Percentiles rank a stretch among this genome's conserved stretches.
phyloP scores from a whole-genome alignment of 2,797 vertebrate genomes.

The Muscicapa striata region DNA sequence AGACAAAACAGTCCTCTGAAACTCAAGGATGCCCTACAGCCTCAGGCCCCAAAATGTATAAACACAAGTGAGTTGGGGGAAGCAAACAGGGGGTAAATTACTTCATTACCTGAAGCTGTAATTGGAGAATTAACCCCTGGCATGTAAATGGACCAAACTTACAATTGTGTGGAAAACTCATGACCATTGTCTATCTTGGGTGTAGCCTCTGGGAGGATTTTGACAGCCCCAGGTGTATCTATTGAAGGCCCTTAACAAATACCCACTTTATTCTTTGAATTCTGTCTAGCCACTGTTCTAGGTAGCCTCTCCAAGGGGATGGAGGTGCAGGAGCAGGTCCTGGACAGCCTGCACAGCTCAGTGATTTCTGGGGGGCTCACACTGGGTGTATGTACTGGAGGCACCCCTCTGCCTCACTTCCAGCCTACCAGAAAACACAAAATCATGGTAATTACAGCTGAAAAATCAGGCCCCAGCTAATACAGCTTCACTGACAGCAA shows the following conservation, averaged over 20 bases:
- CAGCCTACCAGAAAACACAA: not conserved
- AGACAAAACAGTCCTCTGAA: too few species aligned
- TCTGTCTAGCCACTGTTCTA: not conserved
- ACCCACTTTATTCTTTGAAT: not conserved
- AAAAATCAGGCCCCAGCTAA: not conserved
- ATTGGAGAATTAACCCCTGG: not conserved
- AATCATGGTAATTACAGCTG: not conserved
- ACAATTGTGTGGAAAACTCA: fast-evolving
- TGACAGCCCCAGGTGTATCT: not conserved
- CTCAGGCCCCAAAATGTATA: not conserved
- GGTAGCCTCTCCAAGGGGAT: not conserved
- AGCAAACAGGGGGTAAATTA: not conserved
- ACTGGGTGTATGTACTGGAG: too few species aligned
- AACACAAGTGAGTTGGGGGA: not conserved
- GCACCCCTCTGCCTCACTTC: not conserved
- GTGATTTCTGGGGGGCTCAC: too few species aligned
- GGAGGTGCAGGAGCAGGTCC: not conserved
- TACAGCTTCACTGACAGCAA: not conserved
- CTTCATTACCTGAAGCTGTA: not conserved
- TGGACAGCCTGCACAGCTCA: not conserved
- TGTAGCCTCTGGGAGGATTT: fast-evolving
- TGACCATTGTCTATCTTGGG: too few species aligned
- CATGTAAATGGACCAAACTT: too few species aligned
- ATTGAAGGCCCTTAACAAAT: not conserved
- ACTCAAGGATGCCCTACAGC: too few species aligned